phyloP scores from a whole-genome alignment of 2,113 vertebrate genomes.

The Cynopterus brachyotis region DNA sequence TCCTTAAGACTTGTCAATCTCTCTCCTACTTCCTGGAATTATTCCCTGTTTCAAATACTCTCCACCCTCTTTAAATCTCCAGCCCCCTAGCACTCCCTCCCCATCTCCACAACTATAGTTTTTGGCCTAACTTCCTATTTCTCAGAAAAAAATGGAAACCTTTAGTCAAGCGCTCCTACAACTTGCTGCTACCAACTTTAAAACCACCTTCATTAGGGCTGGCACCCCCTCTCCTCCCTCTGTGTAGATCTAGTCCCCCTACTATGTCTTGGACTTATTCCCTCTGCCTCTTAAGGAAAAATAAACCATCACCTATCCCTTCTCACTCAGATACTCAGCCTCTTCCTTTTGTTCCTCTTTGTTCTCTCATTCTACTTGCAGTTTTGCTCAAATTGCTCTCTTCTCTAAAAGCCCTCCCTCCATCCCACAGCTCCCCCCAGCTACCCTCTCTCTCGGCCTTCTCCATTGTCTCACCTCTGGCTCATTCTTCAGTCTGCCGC shows the following conservation, averaged over 20 bases:
- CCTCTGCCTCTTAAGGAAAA: not conserved
- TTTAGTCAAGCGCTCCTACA: not conserved
- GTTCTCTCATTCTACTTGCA: not conserved
- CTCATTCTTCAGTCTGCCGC: no score
- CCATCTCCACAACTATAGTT: not conserved
- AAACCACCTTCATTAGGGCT: not conserved
- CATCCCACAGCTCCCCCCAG: not conserved
- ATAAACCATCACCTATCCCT: not conserved
- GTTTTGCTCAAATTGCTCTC: not conserved
- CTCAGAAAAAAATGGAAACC: not conserved
- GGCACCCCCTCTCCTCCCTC: not conserved
- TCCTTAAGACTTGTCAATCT: not conserved
- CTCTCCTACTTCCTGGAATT: not conserved
- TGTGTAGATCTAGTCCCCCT: not conserved
- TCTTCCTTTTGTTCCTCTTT: not conserved
- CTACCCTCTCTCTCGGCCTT: not conserved
- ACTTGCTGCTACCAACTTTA: not conserved
- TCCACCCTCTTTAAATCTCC: not conserved
- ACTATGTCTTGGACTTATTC: no score
- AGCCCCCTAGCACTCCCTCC: not conserved
- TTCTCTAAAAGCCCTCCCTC: not conserved
- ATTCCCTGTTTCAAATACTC: not conserved
- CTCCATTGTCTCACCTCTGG: not conserved
- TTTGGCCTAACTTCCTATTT: not conserved
- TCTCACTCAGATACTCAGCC: not conserved